Conservation (phyloP, 2,888 invertebrate species). For the Megalurothrips usitatus region DNA sequence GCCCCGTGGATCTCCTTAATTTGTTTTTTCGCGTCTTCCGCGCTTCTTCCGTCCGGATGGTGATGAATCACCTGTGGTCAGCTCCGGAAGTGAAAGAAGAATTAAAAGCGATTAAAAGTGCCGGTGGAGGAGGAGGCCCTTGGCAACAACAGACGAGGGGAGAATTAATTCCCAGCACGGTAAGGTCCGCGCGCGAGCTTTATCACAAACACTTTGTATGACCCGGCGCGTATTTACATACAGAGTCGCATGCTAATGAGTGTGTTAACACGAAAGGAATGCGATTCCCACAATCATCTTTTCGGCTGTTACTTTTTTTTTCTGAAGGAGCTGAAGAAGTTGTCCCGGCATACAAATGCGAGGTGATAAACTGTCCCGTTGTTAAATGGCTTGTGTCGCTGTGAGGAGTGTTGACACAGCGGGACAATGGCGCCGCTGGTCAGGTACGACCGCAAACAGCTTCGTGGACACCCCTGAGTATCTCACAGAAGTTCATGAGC, state of each 20-base stretch:
- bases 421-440: neutral
- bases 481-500: too few relatives aligned
- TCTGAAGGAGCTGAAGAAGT: neutral
- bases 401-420: neutral
- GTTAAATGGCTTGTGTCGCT: neutral
- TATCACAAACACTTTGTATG: neutral
- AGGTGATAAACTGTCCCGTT: neutral
- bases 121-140: neutral
- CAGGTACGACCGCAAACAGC: neutral
- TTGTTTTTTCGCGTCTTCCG: neutral
- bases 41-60: neutral
- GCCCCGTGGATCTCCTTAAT: neutral
- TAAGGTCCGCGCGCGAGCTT: neutral
- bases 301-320: neutral
- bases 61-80: constrained; percentile 6
- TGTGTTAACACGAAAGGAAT: neutral
- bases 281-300: neutral
- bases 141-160: neutral
- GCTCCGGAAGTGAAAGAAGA: neutral
- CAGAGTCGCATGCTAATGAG: neutral
- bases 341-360: neutral
- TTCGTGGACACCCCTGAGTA: too few relatives aligned
- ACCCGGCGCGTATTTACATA: neutral
- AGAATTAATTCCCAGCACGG: neutral
- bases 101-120: neutral